Evolutionary conservation across 2,113 vertebrate species (phyloP), one percentile per base, ranked within the genome.

Genomic region (Myocastor coypus): DNA sequence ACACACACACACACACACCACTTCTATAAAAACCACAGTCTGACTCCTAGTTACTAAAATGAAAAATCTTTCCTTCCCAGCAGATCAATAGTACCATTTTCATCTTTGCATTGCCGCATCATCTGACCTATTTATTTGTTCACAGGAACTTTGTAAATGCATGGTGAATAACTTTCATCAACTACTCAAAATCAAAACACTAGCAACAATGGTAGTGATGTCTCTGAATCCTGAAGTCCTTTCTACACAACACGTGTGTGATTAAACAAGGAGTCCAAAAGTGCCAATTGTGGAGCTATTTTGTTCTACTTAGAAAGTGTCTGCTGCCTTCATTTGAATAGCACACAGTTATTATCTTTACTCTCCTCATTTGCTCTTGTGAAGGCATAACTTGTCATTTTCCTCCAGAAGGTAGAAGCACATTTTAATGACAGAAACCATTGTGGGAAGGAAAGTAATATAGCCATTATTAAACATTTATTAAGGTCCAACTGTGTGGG

Each of bases 391-490:
- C n/a, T 97, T 91, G 22, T 82, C 63, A 40, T 91, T 92, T 95
- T 91, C 61, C 7, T 81, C 55, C 40, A 84, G 32, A 96, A 94
- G 22, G 81, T 83, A 87, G 40, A 92, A 86, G 40, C 37, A 5
- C 55, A 75, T 92, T 95, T 91, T 93, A 80, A 83, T 68, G 81
- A 68, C 42, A 94, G 61, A 97, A 97, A 88, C 73, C 88, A 95
- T 96, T 94, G 92, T 14, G 92, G 63, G 46, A 82, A 89, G 59
- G 83, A 81, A 77, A 95, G 88, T 75, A 97, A 94, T 89, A 93
- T 55, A 78, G 42, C 34, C 68, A 89, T 94, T 86, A 90, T 97
- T 96, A 97, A 96, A 98, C 68, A 91, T 97, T 97, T 96, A 97
- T 95, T 94, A 96, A 96, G 73, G 59, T 86, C 88, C 73, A 75